A percentile compares a stretch with the other conserved stretches of the same genome.
Conservation (phyloP, 2,888 invertebrate genomes). For the Scaptomyza parva region DNA sequence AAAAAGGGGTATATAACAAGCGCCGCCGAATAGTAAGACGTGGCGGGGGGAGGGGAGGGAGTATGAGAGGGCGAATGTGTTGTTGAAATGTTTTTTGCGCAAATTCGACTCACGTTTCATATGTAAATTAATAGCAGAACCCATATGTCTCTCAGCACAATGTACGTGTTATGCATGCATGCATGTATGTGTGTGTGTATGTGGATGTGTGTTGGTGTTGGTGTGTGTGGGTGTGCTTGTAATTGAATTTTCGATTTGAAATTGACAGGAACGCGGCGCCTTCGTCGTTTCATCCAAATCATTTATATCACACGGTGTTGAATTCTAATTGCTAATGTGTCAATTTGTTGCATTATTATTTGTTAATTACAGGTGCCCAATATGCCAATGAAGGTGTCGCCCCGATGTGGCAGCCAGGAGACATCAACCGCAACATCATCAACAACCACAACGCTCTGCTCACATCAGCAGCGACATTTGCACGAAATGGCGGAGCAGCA, state of each 20-base stretch:
- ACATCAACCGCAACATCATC: constrained; percentile 18
- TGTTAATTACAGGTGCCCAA: constrained; percentile 84
- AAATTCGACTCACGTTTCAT: constrained; percentile 63
- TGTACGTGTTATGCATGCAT: constrained; percentile 2
- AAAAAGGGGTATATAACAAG: constrained; percentile 30
- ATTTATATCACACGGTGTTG: constrained; percentile 38
- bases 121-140: constrained; percentile 60
- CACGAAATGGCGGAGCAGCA: constrained; percentile 78
- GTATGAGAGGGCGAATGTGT: constrained; percentile 18
- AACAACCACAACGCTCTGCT: constrained; percentile 60
- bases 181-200: background rate
- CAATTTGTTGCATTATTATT: constrained; percentile 50
- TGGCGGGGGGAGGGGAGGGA: too few relatives aligned
- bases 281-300: constrained; percentile 42
- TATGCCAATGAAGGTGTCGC: constrained; percentile 77
- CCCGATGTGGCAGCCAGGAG: constrained; percentile 30
- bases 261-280: constrained; percentile 57
- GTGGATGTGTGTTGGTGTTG: background rate
- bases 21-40: constrained; percentile 10
- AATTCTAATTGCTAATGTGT: constrained; percentile 43
- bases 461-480: constrained; percentile 83
- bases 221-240: constrained; percentile 13
- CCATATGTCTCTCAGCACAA: constrained; percentile 9
- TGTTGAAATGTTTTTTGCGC: constrained; percentile 31
- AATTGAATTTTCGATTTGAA: constrained; percentile 55